Percentiles rank a stretch among this genome's conserved stretches.
Conservation (phyloP, 2,113 vertebrate genomes). For the Gambusia holbrooki region DNA sequence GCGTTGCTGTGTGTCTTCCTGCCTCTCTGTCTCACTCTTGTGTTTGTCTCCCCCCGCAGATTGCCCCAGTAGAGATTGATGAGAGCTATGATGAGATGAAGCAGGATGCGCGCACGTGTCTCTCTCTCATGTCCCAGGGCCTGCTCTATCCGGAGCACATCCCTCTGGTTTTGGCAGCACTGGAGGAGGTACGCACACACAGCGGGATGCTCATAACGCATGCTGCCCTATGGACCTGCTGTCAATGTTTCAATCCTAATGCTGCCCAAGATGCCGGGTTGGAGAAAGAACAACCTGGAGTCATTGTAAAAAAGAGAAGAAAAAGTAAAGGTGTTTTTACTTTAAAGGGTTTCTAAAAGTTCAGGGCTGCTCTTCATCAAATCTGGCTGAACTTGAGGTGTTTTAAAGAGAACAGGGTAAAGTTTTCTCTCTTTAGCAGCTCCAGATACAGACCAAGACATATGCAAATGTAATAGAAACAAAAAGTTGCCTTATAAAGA, state of each 20-base stretch:
- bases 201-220: slow-evolving; percentile 20
- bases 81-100: slow-evolving; percentile 98
- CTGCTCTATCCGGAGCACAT: slow-evolving; percentile 96
- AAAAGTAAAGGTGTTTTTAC: background rate
- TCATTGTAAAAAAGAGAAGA: background rate
- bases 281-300: slow-evolving; percentile 43
- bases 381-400: background rate
- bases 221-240: slow-evolving; percentile 42
- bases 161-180: slow-evolving; percentile 90
- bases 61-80: slow-evolving; percentile 98
- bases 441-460: no score
- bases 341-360: background rate
- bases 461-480: no score
- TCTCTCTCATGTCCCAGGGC: slow-evolving; percentile 98
- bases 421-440: no score
- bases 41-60: slow-evolving; percentile 78
- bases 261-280: slow-evolving; percentile 42
- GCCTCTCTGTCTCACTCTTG: slow-evolving; percentile 38
- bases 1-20: slow-evolving; percentile 62
- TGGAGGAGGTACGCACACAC: slow-evolving; percentile 85
- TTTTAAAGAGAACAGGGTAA: no score
- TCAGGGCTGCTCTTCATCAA: background rate
- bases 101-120: slow-evolving; percentile 96
- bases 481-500: no score
- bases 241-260: slow-evolving; percentile 32